Percentiles rank a stretch among this genome's conserved stretches.
phyloP scores from a whole-genome alignment of 2,888 invertebrate species.

The Iphiclides podalirius region DNA sequence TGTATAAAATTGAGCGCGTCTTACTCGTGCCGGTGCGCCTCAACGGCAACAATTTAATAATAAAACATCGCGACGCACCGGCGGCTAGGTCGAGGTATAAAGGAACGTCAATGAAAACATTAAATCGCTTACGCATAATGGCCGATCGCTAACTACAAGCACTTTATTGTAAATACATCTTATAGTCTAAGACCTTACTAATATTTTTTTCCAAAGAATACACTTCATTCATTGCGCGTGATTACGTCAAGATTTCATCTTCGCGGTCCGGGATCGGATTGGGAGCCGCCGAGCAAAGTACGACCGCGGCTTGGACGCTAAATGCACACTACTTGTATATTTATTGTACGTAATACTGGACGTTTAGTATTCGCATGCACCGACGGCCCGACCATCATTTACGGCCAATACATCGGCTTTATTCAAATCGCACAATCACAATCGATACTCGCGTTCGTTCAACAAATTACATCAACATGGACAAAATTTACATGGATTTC shows the following conservation, averaged over 20 bases:
- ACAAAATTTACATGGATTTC: no score
- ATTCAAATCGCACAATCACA: no score
- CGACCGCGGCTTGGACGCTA: conserved; percentile 6
- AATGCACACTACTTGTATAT: conserved; percentile 12
- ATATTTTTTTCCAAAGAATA: background rate
- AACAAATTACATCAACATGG: no score
- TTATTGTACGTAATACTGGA: conserved; percentile 30
- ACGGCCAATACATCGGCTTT: no score
- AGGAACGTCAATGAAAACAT: background rate
- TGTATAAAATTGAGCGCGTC: conserved; percentile 2
- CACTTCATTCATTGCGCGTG: background rate
- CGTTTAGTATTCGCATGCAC: conserved; percentile 18
- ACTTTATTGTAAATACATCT: background rate
- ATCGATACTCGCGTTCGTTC: no score
- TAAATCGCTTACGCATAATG: background rate
- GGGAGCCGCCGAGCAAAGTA: background rate
- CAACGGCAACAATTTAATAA: background rate
- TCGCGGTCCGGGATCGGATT: no score
- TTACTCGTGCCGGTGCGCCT: background rate
- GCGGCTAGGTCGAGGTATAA: background rate
- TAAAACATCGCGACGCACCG: background rate
- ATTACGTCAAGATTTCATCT: no score
- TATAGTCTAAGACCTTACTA: background rate
- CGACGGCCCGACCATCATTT: no score
- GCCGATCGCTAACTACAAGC: background rate